Evolutionary conservation across 2,797 vertebrate species (phyloP).

Genomic region (Holocentrus rufus): DNA sequence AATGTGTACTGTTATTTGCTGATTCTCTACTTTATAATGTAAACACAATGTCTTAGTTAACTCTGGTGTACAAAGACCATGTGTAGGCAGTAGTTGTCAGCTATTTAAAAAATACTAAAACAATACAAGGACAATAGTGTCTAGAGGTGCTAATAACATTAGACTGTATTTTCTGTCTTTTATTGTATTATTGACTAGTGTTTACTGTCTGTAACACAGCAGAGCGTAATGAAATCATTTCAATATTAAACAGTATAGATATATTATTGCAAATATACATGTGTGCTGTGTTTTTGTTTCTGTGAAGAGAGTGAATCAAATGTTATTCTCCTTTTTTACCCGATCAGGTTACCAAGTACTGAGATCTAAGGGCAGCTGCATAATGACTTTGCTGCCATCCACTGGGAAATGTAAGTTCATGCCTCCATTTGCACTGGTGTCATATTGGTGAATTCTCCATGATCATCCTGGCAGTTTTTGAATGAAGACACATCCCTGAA

Average conservation of each 20-base stretch:
- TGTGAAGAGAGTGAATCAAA: neutral
- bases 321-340: neutral
- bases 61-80: constrained; percentile 81
- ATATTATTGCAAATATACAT: constrained; percentile 74
- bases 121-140: constrained; percentile 82
- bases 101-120: constrained; percentile 81
- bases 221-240: constrained; percentile 80
- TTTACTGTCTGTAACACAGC: constrained; percentile 85
- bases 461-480: neutral
- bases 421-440: neutral
- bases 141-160: constrained; percentile 87
- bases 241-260: constrained; percentile 84
- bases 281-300: constrained; percentile 63
- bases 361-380: neutral
- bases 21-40: constrained; percentile 80
- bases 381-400: constrained; percentile 60
- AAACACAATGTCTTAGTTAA: constrained; percentile 81
- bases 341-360: neutral
- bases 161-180: constrained; percentile 86
- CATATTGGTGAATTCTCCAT: constrained; percentile 1
- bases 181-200: constrained; percentile 84
- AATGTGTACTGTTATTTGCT: constrained; percentile 76
- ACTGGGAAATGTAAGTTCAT: constrained; percentile 36
- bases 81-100: constrained; percentile 80
- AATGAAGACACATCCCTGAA: neutral